Evolutionary conservation across 2,888 invertebrate genomes (phyloP), one percentile per base, ranked within the genome.

Genomic region (Diploptera punctata): DNA sequence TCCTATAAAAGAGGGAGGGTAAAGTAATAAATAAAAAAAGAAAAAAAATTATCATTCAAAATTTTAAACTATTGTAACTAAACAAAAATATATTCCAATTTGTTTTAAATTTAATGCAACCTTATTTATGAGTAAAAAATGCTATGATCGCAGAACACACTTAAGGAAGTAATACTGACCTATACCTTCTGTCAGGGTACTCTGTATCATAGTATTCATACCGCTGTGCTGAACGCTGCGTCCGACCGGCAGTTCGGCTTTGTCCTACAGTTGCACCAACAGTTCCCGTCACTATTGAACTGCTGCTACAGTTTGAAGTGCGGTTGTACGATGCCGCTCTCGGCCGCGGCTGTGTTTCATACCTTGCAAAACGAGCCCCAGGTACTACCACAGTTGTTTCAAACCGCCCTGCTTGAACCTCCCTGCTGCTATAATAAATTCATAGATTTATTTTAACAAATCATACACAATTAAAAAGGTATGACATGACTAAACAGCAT

Each of bases 271-370:
- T 54, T 13, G 70, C 68, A 57, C 73, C 71, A 60, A 52, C 74
- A 61, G 65, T 70, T n/a, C 71, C 73, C 10, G 74, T 57, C 38
- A 70, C 72, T 21, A 72, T 52, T 13, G 72, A 43, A 65, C 72
- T 33, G 26, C 70, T 62, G 60, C 54, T 70, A 70, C 68, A 65
- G 65, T 67, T 71, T 65, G 70, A 44, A 26, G 80, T 73, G 84
- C 79, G 83, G 79, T 82, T 89, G 83, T 83, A 89, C 80, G 84
- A 89, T 72, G 86, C 83, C 54, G 86, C 86, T 77, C 83, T 87
- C 78, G 83, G 88, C 80, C 81, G 85, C 77, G 82, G 89, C 84
- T 38, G 78, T 65, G 88, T 87, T 75, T 90, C 89, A 78, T 89
- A 90, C 73, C 89, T 87, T 76, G 83, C 84, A 76, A 86, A 87